Percentiles rank a stretch among this genome's conserved stretches.
These are phyloP conservation scores for Zygaena filipendulae DNA, from an alignment of 2,888 invertebrate species.

Conservation along the genomic window DNA sequence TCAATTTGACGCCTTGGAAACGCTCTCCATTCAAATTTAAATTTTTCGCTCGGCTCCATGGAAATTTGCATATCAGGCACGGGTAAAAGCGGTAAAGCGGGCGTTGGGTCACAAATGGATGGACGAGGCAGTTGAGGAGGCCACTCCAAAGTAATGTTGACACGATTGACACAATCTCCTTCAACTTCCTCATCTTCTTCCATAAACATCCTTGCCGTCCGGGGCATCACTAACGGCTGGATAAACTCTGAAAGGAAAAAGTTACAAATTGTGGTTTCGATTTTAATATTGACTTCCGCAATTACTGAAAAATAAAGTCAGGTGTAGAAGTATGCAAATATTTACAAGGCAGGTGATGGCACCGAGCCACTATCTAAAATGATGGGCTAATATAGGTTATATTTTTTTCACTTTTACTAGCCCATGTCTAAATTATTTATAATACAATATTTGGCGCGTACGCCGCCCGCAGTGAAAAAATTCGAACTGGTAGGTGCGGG, in stretches of 20 bases:
- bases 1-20: background rate
- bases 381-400: too few relatives aligned
- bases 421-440: too few relatives aligned
- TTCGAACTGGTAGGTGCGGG: too few relatives aligned
- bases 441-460: too few relatives aligned
- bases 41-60: conserved; percentile 3
- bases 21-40: conserved; percentile 1
- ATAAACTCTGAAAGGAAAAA: conserved; percentile 5
- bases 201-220: conserved; percentile 4
- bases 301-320: conserved; percentile 1
- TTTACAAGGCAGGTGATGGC: conserved; percentile 1
- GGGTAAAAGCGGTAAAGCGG: background rate
- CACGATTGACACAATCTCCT: too few relatives aligned
- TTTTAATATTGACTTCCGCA: too few relatives aligned
- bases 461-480: too few relatives aligned
- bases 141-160: too few relatives aligned
- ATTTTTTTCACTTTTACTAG: too few relatives aligned
- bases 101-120: conserved; percentile 12
- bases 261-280: conserved; percentile 6
- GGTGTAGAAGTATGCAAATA: conserved; percentile 3
- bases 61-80: background rate
- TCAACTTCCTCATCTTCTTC: background rate
- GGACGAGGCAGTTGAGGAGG: too few relatives aligned
- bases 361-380: too few relatives aligned
- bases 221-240: conserved; percentile 2